Conservation (phyloP, 2,113 vertebrate species). For the Myrmophylax atrothorax region DNA sequence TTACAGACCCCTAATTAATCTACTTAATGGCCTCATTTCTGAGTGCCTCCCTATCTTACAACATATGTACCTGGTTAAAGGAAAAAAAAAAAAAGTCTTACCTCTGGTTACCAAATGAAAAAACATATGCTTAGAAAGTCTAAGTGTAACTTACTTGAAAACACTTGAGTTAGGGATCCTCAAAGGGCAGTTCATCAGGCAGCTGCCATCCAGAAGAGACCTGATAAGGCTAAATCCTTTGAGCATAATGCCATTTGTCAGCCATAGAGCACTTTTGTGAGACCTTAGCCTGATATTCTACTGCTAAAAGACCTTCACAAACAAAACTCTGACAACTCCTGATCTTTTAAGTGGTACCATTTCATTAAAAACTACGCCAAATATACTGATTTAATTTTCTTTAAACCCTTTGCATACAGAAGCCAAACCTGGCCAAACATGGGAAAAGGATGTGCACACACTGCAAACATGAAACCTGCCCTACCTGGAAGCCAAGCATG, state of each 20-base stretch:
- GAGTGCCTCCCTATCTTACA: neutral
- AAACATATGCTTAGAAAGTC: neutral
- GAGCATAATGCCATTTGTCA: neutral
- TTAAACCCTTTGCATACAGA: neutral
- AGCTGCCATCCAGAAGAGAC: neutral
- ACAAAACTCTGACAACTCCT: neutral
- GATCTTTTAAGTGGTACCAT: neutral
- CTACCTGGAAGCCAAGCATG: neutral
- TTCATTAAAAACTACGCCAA: neutral
- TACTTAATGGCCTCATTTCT: conserved; percentile 16
- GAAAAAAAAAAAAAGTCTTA: neutral
- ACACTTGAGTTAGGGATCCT: neutral
- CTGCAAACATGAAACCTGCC: neutral
- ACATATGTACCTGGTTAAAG: neutral
- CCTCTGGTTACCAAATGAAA: neutral
- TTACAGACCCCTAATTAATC: conserved; percentile 53
- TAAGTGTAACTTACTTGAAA: neutral
- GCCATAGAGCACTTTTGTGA: neutral
- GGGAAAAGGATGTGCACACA: neutral
- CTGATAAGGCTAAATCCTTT: neutral
- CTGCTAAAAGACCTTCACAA: neutral
- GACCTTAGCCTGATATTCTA: neutral
- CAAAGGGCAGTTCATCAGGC: neutral
- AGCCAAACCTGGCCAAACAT: neutral
- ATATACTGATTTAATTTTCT: neutral